Evolutionary conservation across 53 echinoderm and acorn worm species (phyloP).

Genomic region (Paracentrotus lividus): DNA sequence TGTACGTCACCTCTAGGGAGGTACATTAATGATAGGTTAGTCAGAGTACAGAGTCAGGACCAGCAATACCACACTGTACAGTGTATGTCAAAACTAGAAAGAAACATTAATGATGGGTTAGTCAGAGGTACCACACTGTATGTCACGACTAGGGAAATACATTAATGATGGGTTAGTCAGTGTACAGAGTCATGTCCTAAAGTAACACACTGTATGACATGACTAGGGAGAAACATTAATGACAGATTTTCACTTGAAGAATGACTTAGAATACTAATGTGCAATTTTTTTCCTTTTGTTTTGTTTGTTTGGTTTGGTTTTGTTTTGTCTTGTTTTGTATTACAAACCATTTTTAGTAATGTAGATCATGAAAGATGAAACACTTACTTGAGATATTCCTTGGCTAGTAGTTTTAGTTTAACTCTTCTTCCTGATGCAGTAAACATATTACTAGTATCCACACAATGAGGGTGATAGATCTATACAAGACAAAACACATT

Average conservation of each 20-base stretch:
- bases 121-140: slow-evolving; percentile 79
- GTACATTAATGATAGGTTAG: no score
- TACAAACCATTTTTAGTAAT: no score
- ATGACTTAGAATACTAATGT: no score
- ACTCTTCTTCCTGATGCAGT: slow-evolving; percentile 75
- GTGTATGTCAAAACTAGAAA: slow-evolving; percentile 79
- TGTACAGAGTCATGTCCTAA: no score
- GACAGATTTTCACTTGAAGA: no score
- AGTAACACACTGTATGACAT: no score
- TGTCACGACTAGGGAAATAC: slow-evolving; percentile 72
- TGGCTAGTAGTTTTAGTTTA: slow-evolving; percentile 81
- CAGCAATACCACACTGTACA: slow-evolving; percentile 73
- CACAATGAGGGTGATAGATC: slow-evolving; percentile 88
- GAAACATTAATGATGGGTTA: background rate
- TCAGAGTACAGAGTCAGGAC: slow-evolving; percentile 96
- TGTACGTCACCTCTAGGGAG: no score
- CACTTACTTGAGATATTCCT: slow-evolving; percentile 87
- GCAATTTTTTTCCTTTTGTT: no score
- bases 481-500: slow-evolving; percentile 28
- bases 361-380: no score
- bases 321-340: no score
- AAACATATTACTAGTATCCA: slow-evolving; percentile 92
- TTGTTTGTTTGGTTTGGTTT: no score
- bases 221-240: no score
- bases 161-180: background rate